These are phyloP conservation scores for Halocynthia aurantium DNA, from an alignment of 23 tunicate species.

Conservation along the genomic window DNA sequence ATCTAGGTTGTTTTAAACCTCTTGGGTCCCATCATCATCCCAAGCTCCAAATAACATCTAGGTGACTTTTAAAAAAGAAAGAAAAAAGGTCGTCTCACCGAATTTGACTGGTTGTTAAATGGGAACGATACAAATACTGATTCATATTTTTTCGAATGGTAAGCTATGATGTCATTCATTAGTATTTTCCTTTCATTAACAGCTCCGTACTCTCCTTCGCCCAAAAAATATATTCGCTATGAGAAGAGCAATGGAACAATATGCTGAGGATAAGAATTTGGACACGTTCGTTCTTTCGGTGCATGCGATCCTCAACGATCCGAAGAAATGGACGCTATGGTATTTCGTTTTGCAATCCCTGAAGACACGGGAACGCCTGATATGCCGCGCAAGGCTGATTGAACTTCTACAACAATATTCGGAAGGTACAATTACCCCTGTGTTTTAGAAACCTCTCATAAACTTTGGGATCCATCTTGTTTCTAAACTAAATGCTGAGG, in stretches of 20 bases:
- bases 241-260: conserved; percentile 32
- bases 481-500: too few species aligned
- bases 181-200: neutral
- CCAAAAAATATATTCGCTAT: conserved; percentile 16
- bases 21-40: too few species aligned
- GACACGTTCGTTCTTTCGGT: conserved; percentile 31
- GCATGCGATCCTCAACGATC: conserved; percentile 31
- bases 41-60: too few species aligned
- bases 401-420: conserved; percentile 25
- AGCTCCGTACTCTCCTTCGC: conserved; percentile 23
- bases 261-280: conserved; percentile 25
- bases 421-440: conserved; percentile 2
- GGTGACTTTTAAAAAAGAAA: too few species aligned
- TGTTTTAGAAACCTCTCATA: neutral
- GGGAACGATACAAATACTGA: too few species aligned
- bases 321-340: conserved; percentile 35
- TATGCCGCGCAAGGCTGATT: conserved; percentile 23
- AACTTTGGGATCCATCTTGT: too few species aligned
- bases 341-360: conserved; percentile 28
- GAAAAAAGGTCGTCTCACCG: too few species aligned
- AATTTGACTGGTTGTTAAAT: too few species aligned
- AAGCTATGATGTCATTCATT: neutral
- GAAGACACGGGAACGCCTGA: conserved; percentile 27
- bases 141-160: too few species aligned
- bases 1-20: too few species aligned